These are phyloP conservation scores for Xestia xanthographa DNA, from an alignment of 2,888 invertebrate species.

Conservation along the genomic window DNA sequence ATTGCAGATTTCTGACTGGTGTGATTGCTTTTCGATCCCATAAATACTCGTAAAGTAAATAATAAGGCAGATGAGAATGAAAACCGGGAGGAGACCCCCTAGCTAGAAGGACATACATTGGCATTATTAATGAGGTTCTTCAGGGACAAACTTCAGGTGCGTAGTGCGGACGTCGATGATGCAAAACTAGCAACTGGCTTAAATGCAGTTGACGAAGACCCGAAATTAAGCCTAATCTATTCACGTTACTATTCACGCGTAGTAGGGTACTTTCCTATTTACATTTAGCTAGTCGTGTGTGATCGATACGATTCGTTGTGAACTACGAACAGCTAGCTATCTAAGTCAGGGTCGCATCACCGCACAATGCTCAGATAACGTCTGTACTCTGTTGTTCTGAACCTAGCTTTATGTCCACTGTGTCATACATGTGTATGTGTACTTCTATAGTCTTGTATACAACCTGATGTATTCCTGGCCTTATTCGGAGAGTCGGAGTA, in stretches of 20 bases:
- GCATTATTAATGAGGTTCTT: background rate
- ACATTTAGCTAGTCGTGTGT: conserved; percentile 44
- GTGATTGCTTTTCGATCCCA: conserved; percentile 12
- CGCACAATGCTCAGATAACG: conserved; percentile 70
- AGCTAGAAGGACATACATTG: background rate
- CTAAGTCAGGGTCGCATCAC: conserved; percentile 72
- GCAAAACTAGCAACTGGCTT: background rate
- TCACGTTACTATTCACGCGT: background rate
- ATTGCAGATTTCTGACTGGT: conserved; percentile 4
- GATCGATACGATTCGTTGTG: conserved; percentile 53
- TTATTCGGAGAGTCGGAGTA: conserved; percentile 13
- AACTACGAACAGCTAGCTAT: conserved; percentile 62
- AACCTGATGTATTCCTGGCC: conserved; percentile 29
- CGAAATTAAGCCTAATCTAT: conserved; percentile 28
- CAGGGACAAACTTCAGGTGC: background rate
- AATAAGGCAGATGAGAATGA: background rate
- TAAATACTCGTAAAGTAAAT: background rate
- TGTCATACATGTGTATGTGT: conserved; percentile 14
- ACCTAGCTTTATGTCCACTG: conserved; percentile 50
- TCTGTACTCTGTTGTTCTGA: conserved; percentile 40
- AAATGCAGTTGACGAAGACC: background rate
- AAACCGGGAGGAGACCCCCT: background rate
- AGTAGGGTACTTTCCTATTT: conserved; percentile 28
- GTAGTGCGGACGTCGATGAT: background rate
- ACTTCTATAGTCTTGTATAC: conserved; percentile 9